Evolutionary conservation across 2,797 vertebrate genomes (phyloP).

Genomic region (Rallus crepitans): DNA sequence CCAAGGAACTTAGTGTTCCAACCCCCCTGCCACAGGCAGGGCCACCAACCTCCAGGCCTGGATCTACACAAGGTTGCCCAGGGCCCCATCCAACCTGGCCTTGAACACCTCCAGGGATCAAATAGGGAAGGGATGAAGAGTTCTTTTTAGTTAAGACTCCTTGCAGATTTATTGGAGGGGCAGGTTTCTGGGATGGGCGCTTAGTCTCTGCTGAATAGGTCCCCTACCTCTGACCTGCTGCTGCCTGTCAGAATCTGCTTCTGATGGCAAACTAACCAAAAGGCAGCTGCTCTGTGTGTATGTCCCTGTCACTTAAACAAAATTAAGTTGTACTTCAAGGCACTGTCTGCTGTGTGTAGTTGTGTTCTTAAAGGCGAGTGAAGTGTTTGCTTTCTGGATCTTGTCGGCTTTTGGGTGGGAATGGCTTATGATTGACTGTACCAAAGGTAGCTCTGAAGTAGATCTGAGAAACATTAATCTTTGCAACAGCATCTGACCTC

Average conservation of each 20-base stretch:
- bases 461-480: neutral
- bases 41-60: too few relatives aligned
- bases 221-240: neutral
- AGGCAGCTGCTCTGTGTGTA: neutral
- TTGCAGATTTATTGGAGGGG: neutral
- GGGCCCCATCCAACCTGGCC: too few relatives aligned
- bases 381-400: neutral
- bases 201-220: neutral
- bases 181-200: neutral
- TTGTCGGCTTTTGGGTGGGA: neutral
- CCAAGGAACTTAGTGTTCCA: too few relatives aligned
- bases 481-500: neutral
- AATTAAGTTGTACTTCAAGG: neutral
- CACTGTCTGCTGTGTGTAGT: neutral
- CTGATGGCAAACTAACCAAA: neutral
- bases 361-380: neutral
- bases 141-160: neutral
- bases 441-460: neutral
- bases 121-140: neutral
- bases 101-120: too few relatives aligned
- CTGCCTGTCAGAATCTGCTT: neutral
- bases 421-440: neutral
- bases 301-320: neutral
- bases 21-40: too few relatives aligned
- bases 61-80: too few relatives aligned